Evolutionary conservation across 2,113 vertebrate species (phyloP).

Genomic region (Erythrolamprus reginae): DNA sequence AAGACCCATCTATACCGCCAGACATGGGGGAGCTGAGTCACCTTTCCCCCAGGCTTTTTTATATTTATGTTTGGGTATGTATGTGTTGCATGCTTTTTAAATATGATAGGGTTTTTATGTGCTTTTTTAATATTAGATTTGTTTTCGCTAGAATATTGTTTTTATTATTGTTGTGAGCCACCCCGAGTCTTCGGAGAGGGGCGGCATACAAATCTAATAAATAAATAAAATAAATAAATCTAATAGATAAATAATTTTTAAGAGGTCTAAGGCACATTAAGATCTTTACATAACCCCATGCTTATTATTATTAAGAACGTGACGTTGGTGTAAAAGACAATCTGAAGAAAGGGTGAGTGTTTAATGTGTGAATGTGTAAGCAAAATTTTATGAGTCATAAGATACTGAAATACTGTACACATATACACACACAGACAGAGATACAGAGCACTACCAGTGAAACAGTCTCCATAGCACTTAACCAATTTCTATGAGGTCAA

Average conservation of each 20-base stretch:
- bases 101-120: too few relatives aligned
- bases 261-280: constrained; percentile 33
- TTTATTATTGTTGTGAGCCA: too few relatives aligned
- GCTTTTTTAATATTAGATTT: too few relatives aligned
- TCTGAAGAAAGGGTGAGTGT: constrained; percentile 32
- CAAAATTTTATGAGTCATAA: neutral
- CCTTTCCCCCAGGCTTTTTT: too few relatives aligned
- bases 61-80: too few relatives aligned
- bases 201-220: too few relatives aligned
- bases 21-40: too few relatives aligned
- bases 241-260: constrained; percentile 21
- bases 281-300: constrained; percentile 32
- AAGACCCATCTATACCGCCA: too few relatives aligned
- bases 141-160: too few relatives aligned
- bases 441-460: neutral
- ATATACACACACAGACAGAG: neutral
- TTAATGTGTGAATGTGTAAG: neutral
- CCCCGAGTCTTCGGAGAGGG: too few relatives aligned
- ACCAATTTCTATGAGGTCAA: constrained; percentile 17
- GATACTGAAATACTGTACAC: constrained; percentile 14
- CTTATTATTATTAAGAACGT: constrained; percentile 43
- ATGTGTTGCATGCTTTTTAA: too few relatives aligned
- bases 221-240: too few relatives aligned
- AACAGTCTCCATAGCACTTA: constrained; percentile 13
- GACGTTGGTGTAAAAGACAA: constrained; percentile 36